A percentile compares a stretch with the other conserved stretches of the same genome.
These are phyloP conservation scores for Gasterosteus nipponicus DNA, from an alignment of 2,113 vertebrate genomes.

Conservation along the genomic window DNA sequence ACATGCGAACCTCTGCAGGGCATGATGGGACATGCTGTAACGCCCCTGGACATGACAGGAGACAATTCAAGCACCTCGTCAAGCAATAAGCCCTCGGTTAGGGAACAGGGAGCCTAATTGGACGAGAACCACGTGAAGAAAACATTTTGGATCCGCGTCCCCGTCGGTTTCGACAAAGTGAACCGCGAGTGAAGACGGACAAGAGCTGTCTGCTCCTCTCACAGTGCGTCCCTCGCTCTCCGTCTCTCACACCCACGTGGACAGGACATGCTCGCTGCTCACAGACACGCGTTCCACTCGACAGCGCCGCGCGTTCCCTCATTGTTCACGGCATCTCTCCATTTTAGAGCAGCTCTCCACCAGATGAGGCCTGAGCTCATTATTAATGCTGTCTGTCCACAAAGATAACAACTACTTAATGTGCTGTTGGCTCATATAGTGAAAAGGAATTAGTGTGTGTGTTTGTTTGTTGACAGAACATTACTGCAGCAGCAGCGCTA, in stretches of 20 bases:
- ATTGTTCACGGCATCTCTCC: background rate
- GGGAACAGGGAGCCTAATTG: background rate
- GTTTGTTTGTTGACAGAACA: no score
- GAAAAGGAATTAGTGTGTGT: background rate
- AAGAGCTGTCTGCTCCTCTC: conserved; percentile 11
- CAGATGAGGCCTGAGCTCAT: conserved; percentile 3
- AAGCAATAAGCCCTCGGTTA: background rate
- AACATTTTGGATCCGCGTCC: background rate
- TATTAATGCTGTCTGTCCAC: conserved; percentile 20
- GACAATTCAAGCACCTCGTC: background rate
- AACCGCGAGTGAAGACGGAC: conserved; percentile 13
- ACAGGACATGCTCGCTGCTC: background rate
- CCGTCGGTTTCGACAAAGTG: background rate
- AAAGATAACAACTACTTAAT: conserved; percentile 34
- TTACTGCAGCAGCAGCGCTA: background rate
- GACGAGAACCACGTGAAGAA: background rate
- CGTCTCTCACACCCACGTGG: background rate
- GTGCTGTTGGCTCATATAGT: background rate
- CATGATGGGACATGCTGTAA: background rate
- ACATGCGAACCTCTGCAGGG: background rate
- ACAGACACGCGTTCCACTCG: conserved; percentile 1
- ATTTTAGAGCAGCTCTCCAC: background rate
- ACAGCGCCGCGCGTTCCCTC: background rate
- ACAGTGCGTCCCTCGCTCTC: background rate
- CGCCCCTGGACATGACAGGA: background rate